Conservation (phyloP, 2,888 invertebrate genomes). For the Cylloceria caligata region DNA sequence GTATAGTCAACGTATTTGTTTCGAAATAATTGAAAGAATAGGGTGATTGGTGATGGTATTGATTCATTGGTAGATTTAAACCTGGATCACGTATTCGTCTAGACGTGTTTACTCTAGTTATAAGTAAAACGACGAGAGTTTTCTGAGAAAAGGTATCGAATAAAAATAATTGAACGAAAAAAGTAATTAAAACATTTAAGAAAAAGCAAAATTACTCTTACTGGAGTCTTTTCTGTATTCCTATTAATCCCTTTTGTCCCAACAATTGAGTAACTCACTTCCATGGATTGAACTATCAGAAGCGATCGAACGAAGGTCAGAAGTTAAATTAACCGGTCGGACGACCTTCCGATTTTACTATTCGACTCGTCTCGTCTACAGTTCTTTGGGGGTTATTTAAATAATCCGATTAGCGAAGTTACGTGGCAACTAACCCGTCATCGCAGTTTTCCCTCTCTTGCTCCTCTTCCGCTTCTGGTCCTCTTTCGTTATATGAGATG, state of each 20-base stretch:
- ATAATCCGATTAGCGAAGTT: constrained; percentile 74
- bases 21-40: too few species aligned
- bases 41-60: too few species aligned
- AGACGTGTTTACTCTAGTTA: too few species aligned
- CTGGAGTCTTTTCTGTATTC: neutral
- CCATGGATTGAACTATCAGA: constrained; percentile 52
- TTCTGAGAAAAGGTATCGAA: neutral
- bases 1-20: too few species aligned
- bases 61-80: too few species aligned
- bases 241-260: constrained; percentile 6
- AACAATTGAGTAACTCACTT: constrained; percentile 55
- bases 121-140: neutral
- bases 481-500: constrained; percentile 51
- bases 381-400: constrained; percentile 64
- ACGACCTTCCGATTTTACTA: constrained; percentile 55
- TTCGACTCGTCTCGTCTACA: constrained; percentile 50
- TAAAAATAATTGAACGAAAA: neutral
- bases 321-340: constrained; percentile 65
- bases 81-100: too few species aligned
- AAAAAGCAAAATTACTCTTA: neutral
- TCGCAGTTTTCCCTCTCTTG: constrained; percentile 61
- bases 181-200: neutral
- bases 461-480: constrained; percentile 1
- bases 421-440: constrained; percentile 67
- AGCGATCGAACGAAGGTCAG: constrained; percentile 47